phyloP scores from a whole-genome alignment of 2,888 invertebrate genomes.

The Reticulitermes lucifugus region DNA sequence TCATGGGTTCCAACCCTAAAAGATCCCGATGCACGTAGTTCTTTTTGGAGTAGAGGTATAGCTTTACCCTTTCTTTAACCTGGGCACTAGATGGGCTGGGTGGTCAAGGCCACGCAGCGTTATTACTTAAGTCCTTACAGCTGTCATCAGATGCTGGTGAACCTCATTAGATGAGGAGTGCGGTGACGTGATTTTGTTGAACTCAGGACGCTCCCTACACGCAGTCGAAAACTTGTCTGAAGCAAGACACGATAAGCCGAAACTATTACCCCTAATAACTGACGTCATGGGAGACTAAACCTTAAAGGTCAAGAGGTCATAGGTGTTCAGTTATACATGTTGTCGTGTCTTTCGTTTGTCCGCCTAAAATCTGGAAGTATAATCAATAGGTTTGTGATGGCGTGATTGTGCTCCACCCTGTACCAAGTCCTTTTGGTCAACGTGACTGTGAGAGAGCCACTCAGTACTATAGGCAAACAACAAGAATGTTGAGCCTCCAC shows the following conservation, averaged over 20 bases:
- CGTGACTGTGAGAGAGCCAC: neutral
- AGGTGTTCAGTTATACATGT: neutral
- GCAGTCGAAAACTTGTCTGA: neutral
- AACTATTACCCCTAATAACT: neutral
- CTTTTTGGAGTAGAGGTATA: no score
- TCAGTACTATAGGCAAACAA: neutral
- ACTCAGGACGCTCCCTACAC: neutral
- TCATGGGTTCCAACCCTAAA: no score
- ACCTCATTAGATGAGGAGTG: no score
- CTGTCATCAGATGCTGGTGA: no score
- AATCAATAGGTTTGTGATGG: no score
- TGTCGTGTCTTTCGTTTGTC: neutral
- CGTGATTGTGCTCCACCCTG: neutral
- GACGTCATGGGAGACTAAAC: neutral
- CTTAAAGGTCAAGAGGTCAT: neutral
- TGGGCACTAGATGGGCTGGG: no score
- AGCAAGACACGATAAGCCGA: neutral
- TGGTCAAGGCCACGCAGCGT: no score
- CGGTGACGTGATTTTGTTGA: neutral
- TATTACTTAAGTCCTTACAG: no score
- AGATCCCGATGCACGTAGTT: no score
- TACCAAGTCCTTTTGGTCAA: neutral
- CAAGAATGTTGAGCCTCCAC: neutral
- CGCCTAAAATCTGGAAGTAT: neutral
- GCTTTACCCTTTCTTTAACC: no score